Conservation (phyloP, 2,113 vertebrate genomes). For the Pangasianodon gigas region DNA sequence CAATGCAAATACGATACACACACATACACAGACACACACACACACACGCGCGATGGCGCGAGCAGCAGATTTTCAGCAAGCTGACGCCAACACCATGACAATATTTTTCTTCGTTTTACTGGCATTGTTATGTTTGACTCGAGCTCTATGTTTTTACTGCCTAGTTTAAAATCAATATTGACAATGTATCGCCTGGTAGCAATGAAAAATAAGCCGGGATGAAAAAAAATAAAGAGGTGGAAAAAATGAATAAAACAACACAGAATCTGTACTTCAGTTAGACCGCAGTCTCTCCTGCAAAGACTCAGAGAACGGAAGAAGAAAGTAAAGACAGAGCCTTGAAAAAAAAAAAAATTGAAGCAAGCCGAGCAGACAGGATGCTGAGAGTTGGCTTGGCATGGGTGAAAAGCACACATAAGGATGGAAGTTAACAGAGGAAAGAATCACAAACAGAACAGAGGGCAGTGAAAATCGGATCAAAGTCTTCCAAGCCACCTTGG, state of each 20-base stretch:
- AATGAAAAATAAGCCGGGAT: conserved; percentile 40
- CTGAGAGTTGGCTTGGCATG: conserved; percentile 20
- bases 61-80: conserved; percentile 30
- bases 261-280: conserved; percentile 25
- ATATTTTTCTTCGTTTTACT: conserved; percentile 49
- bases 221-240: conserved; percentile 15
- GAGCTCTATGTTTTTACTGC: conserved; percentile 34
- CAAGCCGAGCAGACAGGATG: conserved; percentile 26
- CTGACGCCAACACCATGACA: conserved; percentile 32
- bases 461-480: conserved; percentile 39
- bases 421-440: conserved; percentile 32
- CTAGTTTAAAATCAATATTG: conserved; percentile 52
- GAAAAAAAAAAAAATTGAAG: conserved; percentile 10
- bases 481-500: conserved; percentile 17
- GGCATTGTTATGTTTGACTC: conserved; percentile 53
- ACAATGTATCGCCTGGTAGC: conserved; percentile 51
- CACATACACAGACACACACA: background rate
- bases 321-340: background rate
- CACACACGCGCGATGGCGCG: background rate
- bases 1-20: conserved; percentile 32
- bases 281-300: conserved; percentile 24
- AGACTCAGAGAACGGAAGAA: conserved; percentile 11
- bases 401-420: conserved; percentile 14
- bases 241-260: conserved; percentile 34
- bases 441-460: conserved; percentile 38